Percentiles rank a stretch among this genome's conserved stretches.
These are phyloP conservation scores for Melitaea athalia DNA, from an alignment of 2,888 invertebrate species.

Conservation along the genomic window DNA sequence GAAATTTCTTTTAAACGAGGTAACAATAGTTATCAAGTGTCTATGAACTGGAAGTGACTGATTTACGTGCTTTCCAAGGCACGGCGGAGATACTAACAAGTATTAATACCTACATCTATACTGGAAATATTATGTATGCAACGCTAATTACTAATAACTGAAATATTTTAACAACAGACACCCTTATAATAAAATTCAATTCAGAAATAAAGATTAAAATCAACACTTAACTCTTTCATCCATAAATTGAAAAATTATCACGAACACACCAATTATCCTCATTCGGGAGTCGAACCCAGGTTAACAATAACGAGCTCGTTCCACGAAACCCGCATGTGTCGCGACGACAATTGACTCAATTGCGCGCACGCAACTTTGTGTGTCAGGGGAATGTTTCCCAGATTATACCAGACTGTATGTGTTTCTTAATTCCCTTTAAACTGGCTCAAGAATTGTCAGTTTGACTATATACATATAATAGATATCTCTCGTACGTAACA, in stretches of 20 bases:
- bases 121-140: too few species aligned
- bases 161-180: too few species aligned
- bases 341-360: conserved; percentile 45
- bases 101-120: too few species aligned
- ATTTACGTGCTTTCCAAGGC: too few species aligned
- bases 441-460: not conserved
- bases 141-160: too few species aligned
- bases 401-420: not conserved
- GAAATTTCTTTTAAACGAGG: too few species aligned
- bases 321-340: conserved; percentile 46
- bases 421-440: not conserved
- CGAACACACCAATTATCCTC: conserved; percentile 15
- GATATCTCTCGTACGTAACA: too few species aligned
- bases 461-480: too few species aligned
- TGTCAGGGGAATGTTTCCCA: conserved; percentile 10
- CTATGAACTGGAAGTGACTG: too few species aligned
- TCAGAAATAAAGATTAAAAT: not conserved
- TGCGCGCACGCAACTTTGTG: conserved; percentile 40
- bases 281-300: conserved; percentile 28
- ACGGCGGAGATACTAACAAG: too few species aligned
- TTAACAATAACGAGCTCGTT: conserved; percentile 36
- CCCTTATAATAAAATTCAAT: not conserved
- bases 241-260: conserved; percentile 21
- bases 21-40: too few species aligned
- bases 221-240: conserved; percentile 11